Percentiles rank a stretch among this genome's conserved stretches.
Evolutionary conservation across 2,113 vertebrate genomes (phyloP).

Genomic region (Romanogobio albipinnatus): DNA sequence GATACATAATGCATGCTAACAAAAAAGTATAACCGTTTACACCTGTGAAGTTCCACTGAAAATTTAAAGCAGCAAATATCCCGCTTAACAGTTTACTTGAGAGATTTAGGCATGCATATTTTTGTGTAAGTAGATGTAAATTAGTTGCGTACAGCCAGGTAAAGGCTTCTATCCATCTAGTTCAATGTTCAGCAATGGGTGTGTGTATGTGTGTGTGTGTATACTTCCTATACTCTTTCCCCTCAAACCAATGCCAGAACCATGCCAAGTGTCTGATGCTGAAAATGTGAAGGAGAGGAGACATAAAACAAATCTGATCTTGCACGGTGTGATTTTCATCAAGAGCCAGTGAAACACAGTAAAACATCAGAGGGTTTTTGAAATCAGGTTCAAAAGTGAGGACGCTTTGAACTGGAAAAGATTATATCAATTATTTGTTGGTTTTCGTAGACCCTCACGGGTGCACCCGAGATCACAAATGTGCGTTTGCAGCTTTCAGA

Average conservation of each 20-base stretch:
- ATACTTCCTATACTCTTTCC: constrained; percentile 21
- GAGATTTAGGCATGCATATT: constrained; percentile 59
- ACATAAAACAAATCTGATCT: constrained; percentile 45
- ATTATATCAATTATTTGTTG: constrained; percentile 35
- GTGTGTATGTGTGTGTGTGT: constrained; percentile 10
- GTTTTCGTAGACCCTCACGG: neutral
- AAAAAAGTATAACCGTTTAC: constrained; percentile 75
- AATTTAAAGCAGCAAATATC: constrained; percentile 47
- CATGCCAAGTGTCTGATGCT: constrained; percentile 29
- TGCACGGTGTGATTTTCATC: constrained; percentile 38
- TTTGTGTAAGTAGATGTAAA: neutral
- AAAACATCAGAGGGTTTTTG: constrained; percentile 19
- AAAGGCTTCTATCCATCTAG: neutral
- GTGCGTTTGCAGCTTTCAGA: neutral
- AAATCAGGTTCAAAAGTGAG: constrained; percentile 22
- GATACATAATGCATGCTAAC: constrained; percentile 79
- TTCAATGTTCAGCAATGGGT: neutral
- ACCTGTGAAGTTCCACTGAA: constrained; percentile 69
- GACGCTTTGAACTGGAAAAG: constrained; percentile 23
- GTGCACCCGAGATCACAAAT: constrained; percentile 30
- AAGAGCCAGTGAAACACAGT: constrained; percentile 32
- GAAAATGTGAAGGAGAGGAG: constrained; percentile 36
- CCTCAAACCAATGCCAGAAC: constrained; percentile 41
- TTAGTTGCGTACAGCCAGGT: neutral
- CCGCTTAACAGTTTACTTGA: constrained; percentile 60